Evolutionary conservation across 2,888 invertebrate species (phyloP).

Genomic region (Oegoconia quadripuncta): DNA sequence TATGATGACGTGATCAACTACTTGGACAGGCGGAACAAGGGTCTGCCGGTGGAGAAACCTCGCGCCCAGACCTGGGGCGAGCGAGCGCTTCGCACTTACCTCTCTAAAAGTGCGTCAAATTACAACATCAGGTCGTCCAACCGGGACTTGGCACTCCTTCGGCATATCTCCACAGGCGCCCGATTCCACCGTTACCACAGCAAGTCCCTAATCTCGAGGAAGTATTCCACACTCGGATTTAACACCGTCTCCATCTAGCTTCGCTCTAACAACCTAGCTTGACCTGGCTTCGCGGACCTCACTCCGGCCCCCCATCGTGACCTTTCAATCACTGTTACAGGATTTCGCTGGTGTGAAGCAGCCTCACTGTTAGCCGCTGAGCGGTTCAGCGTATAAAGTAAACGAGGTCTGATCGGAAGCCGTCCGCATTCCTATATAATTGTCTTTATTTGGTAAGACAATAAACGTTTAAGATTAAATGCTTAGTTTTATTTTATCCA

Average conservation of each 20-base stretch:
- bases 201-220: conserved; percentile 86
- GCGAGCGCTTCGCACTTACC: conserved; percentile 86
- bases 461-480: conserved; percentile 62
- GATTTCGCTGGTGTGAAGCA: conserved; percentile 67
- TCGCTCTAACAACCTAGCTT: conserved; percentile 70
- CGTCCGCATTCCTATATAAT: conserved; percentile 67
- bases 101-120: conserved; percentile 83
- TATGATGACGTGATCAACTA: conserved; percentile 92
- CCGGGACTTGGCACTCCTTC: conserved; percentile 77
- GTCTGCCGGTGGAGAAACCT: conserved; percentile 84
- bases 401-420: conserved; percentile 46
- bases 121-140: conserved; percentile 82
- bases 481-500: conserved; percentile 40
- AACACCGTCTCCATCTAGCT: conserved; percentile 73
- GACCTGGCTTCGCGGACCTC: conserved; percentile 60
- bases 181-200: conserved; percentile 86
- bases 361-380: conserved; percentile 26
- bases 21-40: conserved; percentile 86
- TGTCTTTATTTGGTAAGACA: conserved; percentile 61
- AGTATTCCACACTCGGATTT: conserved; percentile 81
- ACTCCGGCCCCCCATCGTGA: conserved; percentile 56
- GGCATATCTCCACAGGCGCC: conserved; percentile 82
- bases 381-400: conserved; percentile 29
- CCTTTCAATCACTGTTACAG: conserved; percentile 72
- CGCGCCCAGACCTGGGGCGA: conserved; percentile 93